These are phyloP conservation scores for Arrhamphus sclerolepis DNA, from an alignment of 2,797 vertebrate species.

Conservation along the genomic window DNA sequence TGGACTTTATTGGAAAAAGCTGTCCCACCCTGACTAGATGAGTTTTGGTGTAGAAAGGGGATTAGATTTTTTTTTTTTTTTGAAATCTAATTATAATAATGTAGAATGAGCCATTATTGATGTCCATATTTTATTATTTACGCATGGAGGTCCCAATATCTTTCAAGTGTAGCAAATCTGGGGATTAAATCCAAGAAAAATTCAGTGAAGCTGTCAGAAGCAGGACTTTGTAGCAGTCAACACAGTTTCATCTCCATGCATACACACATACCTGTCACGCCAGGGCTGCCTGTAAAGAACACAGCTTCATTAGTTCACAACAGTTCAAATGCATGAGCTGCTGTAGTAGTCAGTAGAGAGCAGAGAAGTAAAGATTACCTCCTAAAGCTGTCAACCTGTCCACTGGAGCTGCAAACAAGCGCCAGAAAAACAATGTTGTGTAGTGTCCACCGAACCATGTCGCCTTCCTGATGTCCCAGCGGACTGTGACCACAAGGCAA, in stretches of 20 bases:
- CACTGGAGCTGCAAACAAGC: constrained; percentile 25
- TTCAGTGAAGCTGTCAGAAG: not conserved
- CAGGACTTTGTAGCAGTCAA: not conserved
- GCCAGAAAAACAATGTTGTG: constrained; percentile 24
- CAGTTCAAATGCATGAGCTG: not conserved
- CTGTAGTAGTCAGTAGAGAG: not conserved
- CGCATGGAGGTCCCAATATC: no score
- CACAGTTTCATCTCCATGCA: no score
- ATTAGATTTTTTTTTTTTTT: no score
- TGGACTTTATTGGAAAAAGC: no score
- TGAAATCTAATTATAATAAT: no score
- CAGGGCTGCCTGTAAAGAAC: no score
- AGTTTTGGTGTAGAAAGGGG: no score
- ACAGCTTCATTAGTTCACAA: not conserved
- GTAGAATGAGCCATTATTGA: no score
- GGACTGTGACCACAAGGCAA: constrained; percentile 25
- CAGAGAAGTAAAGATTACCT: constrained; percentile 11
- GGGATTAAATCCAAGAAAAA: no score
- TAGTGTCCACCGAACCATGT: constrained; percentile 42
- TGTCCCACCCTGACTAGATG: no score
- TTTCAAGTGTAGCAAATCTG: no score
- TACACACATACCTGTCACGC: no score
- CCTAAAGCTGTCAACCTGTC: rapidly evolving
- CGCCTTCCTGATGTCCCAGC: constrained; percentile 5
- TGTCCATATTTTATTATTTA: not conserved